Conservation (phyloP, 2,888 invertebrate genomes). For the Ectemnius cavifrons region DNA sequence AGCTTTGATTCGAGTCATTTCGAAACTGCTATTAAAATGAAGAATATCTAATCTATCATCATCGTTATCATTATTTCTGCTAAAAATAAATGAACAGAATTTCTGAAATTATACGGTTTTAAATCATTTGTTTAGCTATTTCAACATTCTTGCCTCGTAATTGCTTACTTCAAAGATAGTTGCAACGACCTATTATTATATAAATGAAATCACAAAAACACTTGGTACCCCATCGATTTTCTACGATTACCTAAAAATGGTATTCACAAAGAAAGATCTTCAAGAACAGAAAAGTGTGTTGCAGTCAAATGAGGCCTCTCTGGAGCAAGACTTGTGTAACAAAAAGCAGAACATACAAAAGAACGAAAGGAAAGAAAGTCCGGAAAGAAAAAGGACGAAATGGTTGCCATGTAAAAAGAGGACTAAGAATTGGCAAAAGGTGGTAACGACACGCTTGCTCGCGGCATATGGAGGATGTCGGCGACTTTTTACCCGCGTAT, state of each 20-base stretch:
- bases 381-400: background rate
- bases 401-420: slow-evolving; percentile 12
- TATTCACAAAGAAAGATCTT: slow-evolving; percentile 49
- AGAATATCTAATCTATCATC: too few species aligned
- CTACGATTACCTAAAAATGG: slow-evolving; percentile 47
- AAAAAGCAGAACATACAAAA: background rate
- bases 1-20: too few species aligned
- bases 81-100: too few species aligned
- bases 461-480: slow-evolving; percentile 48
- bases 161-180: too few species aligned
- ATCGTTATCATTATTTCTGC: too few species aligned
- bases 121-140: too few species aligned
- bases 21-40: too few species aligned
- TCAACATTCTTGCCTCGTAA: too few species aligned
- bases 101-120: too few species aligned
- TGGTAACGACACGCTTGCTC: slow-evolving; percentile 39
- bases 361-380: slow-evolving; percentile 16
- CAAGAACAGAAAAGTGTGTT: background rate
- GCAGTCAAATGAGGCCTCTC: background rate
- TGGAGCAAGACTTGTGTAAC: background rate
- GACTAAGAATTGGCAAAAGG: slow-evolving; percentile 3
- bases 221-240: slow-evolving; percentile 29
- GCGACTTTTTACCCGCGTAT: slow-evolving; percentile 40
- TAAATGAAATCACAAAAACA: slow-evolving; percentile 33
- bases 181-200: too few species aligned